Percentiles rank a stretch among this genome's conserved stretches.
phyloP scores from a whole-genome alignment of 2,888 invertebrate species.

The Lasiommata megera region DNA sequence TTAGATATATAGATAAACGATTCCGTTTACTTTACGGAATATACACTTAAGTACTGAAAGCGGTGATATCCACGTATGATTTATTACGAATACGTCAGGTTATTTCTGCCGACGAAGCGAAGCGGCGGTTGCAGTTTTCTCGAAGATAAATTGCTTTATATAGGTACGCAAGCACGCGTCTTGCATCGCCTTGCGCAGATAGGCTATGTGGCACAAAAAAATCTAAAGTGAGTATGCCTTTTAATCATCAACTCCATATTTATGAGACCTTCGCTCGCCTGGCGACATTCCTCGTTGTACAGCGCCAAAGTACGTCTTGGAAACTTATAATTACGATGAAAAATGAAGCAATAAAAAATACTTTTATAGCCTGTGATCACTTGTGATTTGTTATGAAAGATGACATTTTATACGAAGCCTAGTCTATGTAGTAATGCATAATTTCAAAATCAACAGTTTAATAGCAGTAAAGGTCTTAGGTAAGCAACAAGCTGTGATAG shows the following conservation, averaged over 20 bases:
- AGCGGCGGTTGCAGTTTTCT: constrained; percentile 4
- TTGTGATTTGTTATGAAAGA: constrained; percentile 10
- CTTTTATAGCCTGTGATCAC: constrained; percentile 25
- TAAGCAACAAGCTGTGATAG: no score
- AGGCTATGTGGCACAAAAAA: constrained; percentile 52
- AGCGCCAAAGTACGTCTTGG: constrained; percentile 35
- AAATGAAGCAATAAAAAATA: constrained; percentile 29
- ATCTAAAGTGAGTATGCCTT: constrained; percentile 50
- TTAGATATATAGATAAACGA: no score
- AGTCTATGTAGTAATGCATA: no score
- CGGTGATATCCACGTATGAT: not conserved
- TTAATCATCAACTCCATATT: constrained; percentile 74
- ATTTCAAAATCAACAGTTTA: no score
- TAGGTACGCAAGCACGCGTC: constrained; percentile 20
- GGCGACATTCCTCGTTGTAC: constrained; percentile 67
- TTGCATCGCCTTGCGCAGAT: constrained; percentile 20
- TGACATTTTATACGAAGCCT: no score
- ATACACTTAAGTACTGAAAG: not conserved
- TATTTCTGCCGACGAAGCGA: not conserved
- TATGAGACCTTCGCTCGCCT: constrained; percentile 60
- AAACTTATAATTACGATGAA: constrained; percentile 34
- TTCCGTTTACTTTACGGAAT: no score
- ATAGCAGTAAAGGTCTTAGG: no score
- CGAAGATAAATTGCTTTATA: constrained; percentile 21
- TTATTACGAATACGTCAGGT: constrained; percentile 1